Percentiles rank a stretch among this genome's conserved stretches.
These are phyloP conservation scores for Melolontha melolontha DNA, from an alignment of 2,888 invertebrate genomes.

Conservation along the genomic window DNA sequence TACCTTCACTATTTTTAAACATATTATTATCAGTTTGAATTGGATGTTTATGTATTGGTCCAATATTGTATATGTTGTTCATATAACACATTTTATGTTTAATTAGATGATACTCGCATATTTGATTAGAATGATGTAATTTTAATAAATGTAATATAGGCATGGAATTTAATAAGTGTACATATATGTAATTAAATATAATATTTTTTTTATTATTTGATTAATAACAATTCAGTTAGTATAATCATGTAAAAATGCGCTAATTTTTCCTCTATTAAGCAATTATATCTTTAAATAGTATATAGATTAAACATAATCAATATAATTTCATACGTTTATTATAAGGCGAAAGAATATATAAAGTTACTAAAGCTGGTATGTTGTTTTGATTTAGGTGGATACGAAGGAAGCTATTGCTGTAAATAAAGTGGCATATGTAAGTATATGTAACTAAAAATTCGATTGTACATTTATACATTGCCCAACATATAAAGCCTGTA, in stretches of 20 bases:
- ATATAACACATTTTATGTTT: slow-evolving; percentile 9
- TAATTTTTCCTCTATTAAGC: slow-evolving; percentile 6
- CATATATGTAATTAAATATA: slow-evolving; percentile 4
- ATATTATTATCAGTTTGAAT: background rate
- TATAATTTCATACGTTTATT: no score
- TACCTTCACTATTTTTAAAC: slow-evolving; percentile 15
- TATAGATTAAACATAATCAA: background rate
- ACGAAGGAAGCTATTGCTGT: no score
- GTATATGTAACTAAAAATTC: no score
- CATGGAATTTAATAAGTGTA: slow-evolving; percentile 18
- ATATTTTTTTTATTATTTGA: background rate
- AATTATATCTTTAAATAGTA: slow-evolving; percentile 31
- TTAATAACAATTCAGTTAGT: slow-evolving; percentile 14
- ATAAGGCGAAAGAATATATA: no score
- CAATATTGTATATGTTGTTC: slow-evolving; percentile 12
- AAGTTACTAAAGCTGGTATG: no score
- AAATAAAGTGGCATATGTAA: no score
- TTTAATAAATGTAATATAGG: slow-evolving; percentile 19
- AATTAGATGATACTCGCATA: background rate
- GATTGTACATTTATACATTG: no score
- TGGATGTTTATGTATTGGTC: slow-evolving; percentile 14
- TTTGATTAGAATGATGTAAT: slow-evolving; percentile 9
- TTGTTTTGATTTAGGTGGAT: no score
- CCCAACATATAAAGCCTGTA: no score
- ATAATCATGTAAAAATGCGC: slow-evolving; percentile 22